These are phyloP conservation scores for Gephyroberyx darwinii DNA, from an alignment of 2,797 vertebrate genomes.

Conservation along the genomic window DNA sequence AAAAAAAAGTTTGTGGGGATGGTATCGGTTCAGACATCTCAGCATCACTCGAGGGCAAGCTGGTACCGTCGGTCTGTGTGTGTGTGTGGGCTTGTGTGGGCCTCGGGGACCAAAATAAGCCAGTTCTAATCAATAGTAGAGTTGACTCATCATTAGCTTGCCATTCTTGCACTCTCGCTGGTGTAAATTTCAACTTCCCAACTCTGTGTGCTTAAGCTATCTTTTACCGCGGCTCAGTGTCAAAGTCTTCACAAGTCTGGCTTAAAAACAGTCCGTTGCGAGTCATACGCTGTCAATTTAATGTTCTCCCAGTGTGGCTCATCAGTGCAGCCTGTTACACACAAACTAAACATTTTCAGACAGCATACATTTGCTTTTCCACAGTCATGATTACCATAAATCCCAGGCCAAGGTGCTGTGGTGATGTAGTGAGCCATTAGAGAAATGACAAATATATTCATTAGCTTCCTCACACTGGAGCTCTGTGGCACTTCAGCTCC, in stretches of 20 bases:
- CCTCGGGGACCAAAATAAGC: conserved; percentile 48
- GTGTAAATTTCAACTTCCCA: conserved; percentile 41
- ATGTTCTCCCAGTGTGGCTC: conserved; percentile 49
- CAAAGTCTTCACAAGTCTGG: conserved; percentile 33
- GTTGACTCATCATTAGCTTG: conserved; percentile 53
- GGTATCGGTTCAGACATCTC: conserved; percentile 33
- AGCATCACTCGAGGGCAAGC: conserved; percentile 19
- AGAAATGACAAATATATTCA: conserved; percentile 72
- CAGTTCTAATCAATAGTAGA: conserved; percentile 53
- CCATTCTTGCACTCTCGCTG: conserved; percentile 34
- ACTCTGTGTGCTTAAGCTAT: conserved; percentile 28
- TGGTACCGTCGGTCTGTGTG: conserved; percentile 28
- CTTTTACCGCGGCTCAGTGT: conserved; percentile 33
- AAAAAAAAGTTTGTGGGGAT: conserved; percentile 32
- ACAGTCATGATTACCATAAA: conserved; percentile 61
- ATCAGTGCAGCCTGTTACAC: conserved; percentile 38
- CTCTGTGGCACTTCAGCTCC: conserved; percentile 15
- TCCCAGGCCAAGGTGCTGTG: conserved; percentile 56
- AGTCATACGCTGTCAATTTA: conserved; percentile 29
- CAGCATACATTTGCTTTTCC: conserved; percentile 38
- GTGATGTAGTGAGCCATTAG: conserved; percentile 68
- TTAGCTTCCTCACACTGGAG: conserved; percentile 47
- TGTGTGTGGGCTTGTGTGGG: conserved; percentile 13
- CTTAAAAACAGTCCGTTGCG: conserved; percentile 19
- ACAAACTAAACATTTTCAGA: conserved; percentile 36